These are phyloP conservation scores for Callocephalon fimbriatum DNA, from an alignment of 2,113 vertebrate genomes.

Conservation along the genomic window DNA sequence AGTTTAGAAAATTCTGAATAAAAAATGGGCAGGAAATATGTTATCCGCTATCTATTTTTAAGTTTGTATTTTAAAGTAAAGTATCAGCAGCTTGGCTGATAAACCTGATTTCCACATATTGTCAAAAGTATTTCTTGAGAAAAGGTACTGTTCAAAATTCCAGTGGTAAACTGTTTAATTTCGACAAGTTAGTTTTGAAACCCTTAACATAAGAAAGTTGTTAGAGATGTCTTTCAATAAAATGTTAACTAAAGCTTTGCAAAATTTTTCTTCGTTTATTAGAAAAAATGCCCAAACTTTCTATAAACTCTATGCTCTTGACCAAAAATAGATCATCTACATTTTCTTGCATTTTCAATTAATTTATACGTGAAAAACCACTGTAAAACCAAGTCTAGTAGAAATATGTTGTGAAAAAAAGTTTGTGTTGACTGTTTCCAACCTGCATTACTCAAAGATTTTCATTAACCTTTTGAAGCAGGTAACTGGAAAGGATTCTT, in stretches of 20 bases:
- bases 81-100: neutral
- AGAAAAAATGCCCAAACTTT: neutral
- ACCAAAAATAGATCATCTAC: neutral
- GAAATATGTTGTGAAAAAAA: neutral
- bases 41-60: neutral
- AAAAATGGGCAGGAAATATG: neutral
- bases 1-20: neutral
- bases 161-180: neutral
- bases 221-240: neutral
- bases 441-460: accelerated
- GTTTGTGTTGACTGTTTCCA: neutral
- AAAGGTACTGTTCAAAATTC: neutral
- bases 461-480: neutral
- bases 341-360: neutral
- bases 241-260: neutral
- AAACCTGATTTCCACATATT: neutral
- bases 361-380: neutral
- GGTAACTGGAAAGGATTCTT: neutral
- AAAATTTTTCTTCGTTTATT: neutral
- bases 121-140: neutral
- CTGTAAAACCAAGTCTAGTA: neutral
- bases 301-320: neutral
- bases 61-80: neutral
- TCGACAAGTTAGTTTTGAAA: neutral
- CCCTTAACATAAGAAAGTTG: neutral